These are phyloP conservation scores for Carcina quercana DNA, from an alignment of 2,888 invertebrate genomes.

Conservation along the genomic window DNA sequence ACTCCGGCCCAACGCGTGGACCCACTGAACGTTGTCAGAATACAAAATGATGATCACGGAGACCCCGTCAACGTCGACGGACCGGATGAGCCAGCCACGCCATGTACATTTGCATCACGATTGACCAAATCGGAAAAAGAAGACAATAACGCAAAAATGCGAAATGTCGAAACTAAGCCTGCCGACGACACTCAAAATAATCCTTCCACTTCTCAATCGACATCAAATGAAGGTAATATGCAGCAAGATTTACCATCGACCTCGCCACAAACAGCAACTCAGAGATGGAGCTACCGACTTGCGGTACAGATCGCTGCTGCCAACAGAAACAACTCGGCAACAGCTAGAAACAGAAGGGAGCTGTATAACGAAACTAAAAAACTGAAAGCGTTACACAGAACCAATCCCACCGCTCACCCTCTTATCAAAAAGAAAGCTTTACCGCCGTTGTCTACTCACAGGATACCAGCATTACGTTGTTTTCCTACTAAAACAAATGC, in stretches of 20 bases:
- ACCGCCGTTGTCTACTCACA: slow-evolving; percentile 49
- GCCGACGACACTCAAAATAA: slow-evolving; percentile 4
- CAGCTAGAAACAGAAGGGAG: slow-evolving; percentile 53
- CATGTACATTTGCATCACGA: slow-evolving; percentile 16
- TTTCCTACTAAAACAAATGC: slow-evolving; percentile 31
- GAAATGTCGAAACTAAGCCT: slow-evolving; percentile 12
- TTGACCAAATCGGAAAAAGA: slow-evolving; percentile 18
- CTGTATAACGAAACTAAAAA: slow-evolving; percentile 52
- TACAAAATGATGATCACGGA: slow-evolving; percentile 54
- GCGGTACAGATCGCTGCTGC: slow-evolving; percentile 65
- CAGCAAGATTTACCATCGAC: slow-evolving; percentile 22
- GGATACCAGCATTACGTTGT: slow-evolving; percentile 50
- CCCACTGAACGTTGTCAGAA: slow-evolving; percentile 49
- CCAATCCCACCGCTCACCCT: slow-evolving; percentile 56
- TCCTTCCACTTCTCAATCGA: slow-evolving; percentile 23
- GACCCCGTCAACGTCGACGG: slow-evolving; percentile 58
- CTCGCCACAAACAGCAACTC: slow-evolving; percentile 20
- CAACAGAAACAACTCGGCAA: slow-evolving; percentile 56
- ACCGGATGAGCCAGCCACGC: slow-evolving; percentile 40
- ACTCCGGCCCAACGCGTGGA: slow-evolving; percentile 39
- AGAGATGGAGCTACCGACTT: slow-evolving; percentile 57
- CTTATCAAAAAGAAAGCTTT: slow-evolving; percentile 40
- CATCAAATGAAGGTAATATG: slow-evolving; percentile 17
- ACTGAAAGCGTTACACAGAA: slow-evolving; percentile 55
- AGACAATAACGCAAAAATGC: slow-evolving; percentile 20